phyloP scores from a whole-genome alignment of 2,113 vertebrate species.

The Typhlomys cinereus region DNA sequence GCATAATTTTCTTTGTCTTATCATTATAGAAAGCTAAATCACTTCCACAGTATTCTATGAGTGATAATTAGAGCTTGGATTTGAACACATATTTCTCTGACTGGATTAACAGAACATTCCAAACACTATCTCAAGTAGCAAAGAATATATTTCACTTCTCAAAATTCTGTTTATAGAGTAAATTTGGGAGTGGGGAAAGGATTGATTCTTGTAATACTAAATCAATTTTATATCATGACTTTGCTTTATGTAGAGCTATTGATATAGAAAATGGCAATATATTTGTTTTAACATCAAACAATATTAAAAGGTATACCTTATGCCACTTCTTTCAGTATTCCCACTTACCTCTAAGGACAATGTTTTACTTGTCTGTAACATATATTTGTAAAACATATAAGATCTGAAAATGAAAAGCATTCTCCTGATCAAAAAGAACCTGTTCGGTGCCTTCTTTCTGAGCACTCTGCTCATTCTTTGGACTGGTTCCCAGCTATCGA shows the following conservation, averaged over 20 bases:
- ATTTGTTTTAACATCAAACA: conserved; percentile 12
- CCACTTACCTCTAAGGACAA: not conserved
- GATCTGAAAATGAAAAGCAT: not conserved
- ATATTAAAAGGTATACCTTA: not conserved
- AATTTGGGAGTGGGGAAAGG: not conserved
- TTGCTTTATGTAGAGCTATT: not conserved
- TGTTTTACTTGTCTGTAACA: not conserved
- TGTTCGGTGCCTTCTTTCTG: not conserved
- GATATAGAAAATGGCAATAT: not conserved
- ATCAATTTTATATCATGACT: conserved; percentile 3
- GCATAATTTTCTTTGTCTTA: not conserved
- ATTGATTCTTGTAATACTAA: not conserved
- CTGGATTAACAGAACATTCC: not conserved
- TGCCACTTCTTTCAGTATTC: not conserved
- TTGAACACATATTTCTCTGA: not conserved
- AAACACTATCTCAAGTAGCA: not conserved
- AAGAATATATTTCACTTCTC: not conserved
- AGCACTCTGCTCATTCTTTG: not conserved
- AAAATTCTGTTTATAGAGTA: not conserved
- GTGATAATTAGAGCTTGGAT: not conserved
- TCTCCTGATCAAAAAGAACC: not conserved
- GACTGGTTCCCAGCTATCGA: not conserved
- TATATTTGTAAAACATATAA: conserved; percentile 37
- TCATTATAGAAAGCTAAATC: not conserved
- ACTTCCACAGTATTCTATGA: not conserved